Evolutionary conservation across 2,888 invertebrate species (phyloP).

Genomic region (Clitarchus hookeri): DNA sequence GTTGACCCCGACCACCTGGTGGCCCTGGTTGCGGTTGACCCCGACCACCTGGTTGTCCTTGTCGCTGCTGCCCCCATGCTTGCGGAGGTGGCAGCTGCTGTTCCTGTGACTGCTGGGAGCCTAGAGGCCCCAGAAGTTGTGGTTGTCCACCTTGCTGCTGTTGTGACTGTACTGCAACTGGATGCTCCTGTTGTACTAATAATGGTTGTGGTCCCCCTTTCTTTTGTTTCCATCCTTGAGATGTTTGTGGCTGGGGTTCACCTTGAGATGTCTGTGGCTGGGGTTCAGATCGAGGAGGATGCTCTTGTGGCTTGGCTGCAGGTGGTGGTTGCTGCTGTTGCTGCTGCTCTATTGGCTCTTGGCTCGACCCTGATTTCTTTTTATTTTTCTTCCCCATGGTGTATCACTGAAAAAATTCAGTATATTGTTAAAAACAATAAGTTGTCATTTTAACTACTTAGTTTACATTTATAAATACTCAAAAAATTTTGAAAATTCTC

Average conservation of each 20-base stretch:
- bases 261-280: neutral
- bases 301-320: neutral
- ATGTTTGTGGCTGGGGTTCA: neutral
- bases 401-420: neutral
- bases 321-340: neutral
- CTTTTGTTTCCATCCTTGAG: neutral
- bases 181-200: neutral
- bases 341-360: neutral
- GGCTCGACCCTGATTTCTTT: neutral
- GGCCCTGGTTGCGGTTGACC: no score
- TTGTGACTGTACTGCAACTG: neutral
- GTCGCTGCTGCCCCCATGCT: neutral
- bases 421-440: no score
- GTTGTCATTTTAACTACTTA: no score
- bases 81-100: neutral
- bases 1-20: no score
- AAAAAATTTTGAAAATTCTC: no score
- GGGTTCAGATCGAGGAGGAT: neutral
- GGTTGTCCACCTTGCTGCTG: neutral
- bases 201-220: neutral
- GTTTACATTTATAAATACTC: no score
- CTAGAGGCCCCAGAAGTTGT: neutral
- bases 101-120: neutral
- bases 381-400: neutral
- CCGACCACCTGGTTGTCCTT: neutral